Conservation (phyloP, 2,113 vertebrate genomes). For the Charina bottae region DNA sequence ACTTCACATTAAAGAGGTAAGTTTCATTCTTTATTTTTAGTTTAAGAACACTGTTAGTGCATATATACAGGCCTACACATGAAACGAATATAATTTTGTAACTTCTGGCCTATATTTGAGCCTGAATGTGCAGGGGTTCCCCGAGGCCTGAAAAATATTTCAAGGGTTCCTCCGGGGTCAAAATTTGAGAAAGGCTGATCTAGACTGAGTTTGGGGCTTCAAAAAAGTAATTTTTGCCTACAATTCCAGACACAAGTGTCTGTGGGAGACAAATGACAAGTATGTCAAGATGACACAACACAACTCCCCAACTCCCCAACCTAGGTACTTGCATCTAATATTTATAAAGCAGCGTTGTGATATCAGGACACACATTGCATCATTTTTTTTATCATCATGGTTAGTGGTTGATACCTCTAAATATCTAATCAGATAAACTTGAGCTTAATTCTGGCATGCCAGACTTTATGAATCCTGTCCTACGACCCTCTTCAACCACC, state of each 20-base stretch:
- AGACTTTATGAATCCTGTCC: not conserved
- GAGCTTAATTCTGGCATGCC: not conserved
- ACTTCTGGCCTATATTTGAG: too few species aligned
- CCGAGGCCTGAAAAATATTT: too few species aligned
- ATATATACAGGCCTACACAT: too few species aligned
- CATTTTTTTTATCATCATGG: not conserved
- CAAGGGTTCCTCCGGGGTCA: too few species aligned
- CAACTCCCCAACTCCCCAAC: not conserved
- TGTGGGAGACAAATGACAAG: not conserved
- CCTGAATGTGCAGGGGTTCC: too few species aligned
- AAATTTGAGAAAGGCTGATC: too few species aligned
- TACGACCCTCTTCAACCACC: not conserved
- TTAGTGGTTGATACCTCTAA: not conserved
- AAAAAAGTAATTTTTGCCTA: not conserved
- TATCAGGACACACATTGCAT: not conserved
- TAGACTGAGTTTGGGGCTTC: not conserved
- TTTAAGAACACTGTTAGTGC: too few species aligned
- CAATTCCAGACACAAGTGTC: not conserved
- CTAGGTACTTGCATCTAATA: not conserved
- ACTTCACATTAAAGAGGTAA: too few species aligned
- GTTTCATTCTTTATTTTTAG: too few species aligned
- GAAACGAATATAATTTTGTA: too few species aligned
- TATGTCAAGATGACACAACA: not conserved
- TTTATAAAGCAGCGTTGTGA: not conserved
- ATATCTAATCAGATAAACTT: not conserved